A percentile compares a stretch with the other conserved stretches of the same genome.
Conservation (phyloP, 2,113 vertebrate genomes). For the Sylvilagus bachmani region DNA sequence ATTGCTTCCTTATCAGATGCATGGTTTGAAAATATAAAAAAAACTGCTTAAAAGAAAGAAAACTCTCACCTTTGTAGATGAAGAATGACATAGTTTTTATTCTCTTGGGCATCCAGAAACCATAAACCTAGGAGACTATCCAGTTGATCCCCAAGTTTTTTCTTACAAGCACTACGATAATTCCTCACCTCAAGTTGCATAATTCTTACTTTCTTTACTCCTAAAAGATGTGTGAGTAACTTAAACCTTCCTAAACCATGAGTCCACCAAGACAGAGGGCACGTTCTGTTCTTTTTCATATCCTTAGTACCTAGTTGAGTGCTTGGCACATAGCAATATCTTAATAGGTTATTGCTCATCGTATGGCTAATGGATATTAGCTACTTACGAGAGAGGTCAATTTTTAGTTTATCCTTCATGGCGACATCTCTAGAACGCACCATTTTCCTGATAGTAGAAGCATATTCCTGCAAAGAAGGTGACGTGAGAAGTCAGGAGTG, state of each 20-base stretch:
- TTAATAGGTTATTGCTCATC: slow-evolving; percentile 59
- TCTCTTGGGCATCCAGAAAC: slow-evolving; percentile 34
- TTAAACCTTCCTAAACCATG: slow-evolving; percentile 31
- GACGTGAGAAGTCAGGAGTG: slow-evolving; percentile 44
- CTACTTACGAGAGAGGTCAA: slow-evolving; percentile 94
- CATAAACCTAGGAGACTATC: slow-evolving; percentile 39
- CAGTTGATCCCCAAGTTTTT: background rate
- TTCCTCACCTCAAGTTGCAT: background rate
- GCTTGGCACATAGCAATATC: background rate
- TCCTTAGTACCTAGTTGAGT: slow-evolving; percentile 8
- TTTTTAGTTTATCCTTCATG: slow-evolving; percentile 95
- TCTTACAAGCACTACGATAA: slow-evolving; percentile 4
- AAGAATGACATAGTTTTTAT: slow-evolving; percentile 12
- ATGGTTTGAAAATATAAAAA: slow-evolving; percentile 22
- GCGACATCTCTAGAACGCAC: slow-evolving; percentile 92
- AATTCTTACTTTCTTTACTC: slow-evolving; percentile 45
- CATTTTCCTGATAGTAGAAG: slow-evolving; percentile 93
- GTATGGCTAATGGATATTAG: slow-evolving; percentile 20
- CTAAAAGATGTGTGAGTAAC: background rate
- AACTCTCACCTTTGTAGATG: slow-evolving; percentile 41
- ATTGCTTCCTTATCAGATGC: background rate
- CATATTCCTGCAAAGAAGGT: slow-evolving; percentile 92
- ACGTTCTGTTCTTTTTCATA: slow-evolving; percentile 51
- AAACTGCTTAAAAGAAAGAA: slow-evolving; percentile 42
- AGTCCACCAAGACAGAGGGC: background rate